phyloP scores from a whole-genome alignment of 2,113 vertebrate species.

The Procavia capensis region DNA sequence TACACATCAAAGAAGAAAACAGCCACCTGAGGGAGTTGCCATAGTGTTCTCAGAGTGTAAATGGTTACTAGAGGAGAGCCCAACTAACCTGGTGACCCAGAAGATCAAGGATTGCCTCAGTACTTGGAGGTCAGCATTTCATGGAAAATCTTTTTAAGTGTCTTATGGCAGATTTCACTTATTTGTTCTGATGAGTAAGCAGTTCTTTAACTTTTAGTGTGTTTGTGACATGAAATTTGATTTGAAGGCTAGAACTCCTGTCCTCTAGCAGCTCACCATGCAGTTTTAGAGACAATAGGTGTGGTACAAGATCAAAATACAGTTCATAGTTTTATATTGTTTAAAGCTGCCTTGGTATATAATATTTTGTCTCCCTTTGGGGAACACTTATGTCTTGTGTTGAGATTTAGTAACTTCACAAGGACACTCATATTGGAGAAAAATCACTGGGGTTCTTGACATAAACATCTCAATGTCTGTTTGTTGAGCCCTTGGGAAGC shows the following conservation, averaged over 20 bases:
- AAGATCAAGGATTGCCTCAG: neutral
- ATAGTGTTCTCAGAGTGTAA: neutral
- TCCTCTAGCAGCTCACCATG: slow-evolving; percentile 19
- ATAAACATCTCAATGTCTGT: neutral
- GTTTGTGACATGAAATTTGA: slow-evolving; percentile 53
- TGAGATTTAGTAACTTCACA: neutral
- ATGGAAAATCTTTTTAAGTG: neutral
- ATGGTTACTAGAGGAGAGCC: neutral
- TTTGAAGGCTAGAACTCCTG: slow-evolving; percentile 19
- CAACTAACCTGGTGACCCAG: neutral
- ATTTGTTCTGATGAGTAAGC: neutral
- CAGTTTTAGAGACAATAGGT: slow-evolving; percentile 60
- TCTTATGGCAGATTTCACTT: neutral
- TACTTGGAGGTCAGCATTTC: neutral
- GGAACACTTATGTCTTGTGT: neutral
- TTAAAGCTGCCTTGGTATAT: slow-evolving; percentile 16
- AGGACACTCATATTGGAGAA: neutral
- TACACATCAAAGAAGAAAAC: neutral
- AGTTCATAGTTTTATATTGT: neutral
- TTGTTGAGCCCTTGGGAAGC: neutral
- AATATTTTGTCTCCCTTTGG: neutral
- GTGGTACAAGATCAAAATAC: slow-evolving; percentile 36
- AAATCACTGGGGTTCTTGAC: neutral
- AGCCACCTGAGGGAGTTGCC: accelerated
- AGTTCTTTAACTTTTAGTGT: slow-evolving; percentile 32